phyloP scores from a whole-genome alignment of 1,140 invertebrate species.

The Drosophila nikananu region DNA sequence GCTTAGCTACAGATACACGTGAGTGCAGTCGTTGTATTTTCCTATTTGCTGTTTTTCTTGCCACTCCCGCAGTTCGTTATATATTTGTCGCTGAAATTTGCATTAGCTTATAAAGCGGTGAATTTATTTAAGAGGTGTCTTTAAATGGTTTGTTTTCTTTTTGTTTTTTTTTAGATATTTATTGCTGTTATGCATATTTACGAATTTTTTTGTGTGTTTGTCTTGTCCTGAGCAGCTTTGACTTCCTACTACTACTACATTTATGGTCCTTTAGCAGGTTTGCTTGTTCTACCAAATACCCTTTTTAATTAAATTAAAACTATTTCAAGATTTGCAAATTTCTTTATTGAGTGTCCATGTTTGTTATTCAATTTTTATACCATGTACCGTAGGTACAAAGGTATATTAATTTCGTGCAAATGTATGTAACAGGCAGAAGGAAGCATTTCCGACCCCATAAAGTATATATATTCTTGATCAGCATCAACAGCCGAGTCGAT shows the following conservation, averaged over 20 bases:
- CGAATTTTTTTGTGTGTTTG: neutral
- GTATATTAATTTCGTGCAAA: no score
- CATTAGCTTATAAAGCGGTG: neutral
- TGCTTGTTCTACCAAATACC: accelerated
- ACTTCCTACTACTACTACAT: no score
- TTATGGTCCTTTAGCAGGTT: no score
- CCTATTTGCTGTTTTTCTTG: conserved; percentile 15
- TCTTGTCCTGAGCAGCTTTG: neutral
- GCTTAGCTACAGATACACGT: conserved; percentile 72
- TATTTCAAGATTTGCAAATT: neutral
- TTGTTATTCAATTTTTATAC: neutral
- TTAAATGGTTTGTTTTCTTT: neutral
- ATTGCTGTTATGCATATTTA: no score
- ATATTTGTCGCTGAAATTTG: conserved; percentile 25
- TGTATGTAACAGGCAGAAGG: no score
- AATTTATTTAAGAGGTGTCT: neutral
- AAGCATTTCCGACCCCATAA: no score
- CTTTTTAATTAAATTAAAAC: neutral
- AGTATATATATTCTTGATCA: no score
- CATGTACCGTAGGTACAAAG: no score
- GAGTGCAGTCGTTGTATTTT: conserved; percentile 40
- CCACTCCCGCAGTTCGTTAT: conserved; percentile 52
- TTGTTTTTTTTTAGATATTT: neutral
- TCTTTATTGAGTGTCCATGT: no score
- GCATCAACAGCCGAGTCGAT: no score